phyloP scores from a whole-genome alignment of 2,797 vertebrate species.

The Rhodeus uyekii region DNA sequence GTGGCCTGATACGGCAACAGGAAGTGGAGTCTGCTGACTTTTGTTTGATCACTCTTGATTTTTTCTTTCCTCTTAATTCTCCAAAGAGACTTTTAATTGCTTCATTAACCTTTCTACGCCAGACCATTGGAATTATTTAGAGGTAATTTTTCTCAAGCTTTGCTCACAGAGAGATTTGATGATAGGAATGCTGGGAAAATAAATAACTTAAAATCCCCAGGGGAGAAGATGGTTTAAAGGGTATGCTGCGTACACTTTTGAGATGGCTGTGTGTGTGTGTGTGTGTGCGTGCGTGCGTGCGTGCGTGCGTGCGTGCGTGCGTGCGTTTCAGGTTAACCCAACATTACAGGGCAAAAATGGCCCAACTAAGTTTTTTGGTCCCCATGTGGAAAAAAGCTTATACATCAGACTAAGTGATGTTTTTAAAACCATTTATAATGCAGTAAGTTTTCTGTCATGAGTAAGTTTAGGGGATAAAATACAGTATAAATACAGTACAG shows the following conservation, averaged over 20 bases:
- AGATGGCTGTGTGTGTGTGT: neutral
- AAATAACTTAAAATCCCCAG: conserved; percentile 43
- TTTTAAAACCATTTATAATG: no score
- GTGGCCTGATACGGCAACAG: conserved; percentile 7
- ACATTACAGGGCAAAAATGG: no score
- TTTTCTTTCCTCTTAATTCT: conserved; percentile 48
- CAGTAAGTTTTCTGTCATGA: no score
- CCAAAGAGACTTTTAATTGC: conserved; percentile 63
- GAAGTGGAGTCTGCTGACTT: conserved; percentile 34
- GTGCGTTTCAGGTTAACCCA: no score
- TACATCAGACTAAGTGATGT: no score
- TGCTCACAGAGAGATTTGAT: conserved; percentile 46
- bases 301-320: no score
- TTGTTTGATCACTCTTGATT: conserved; percentile 48
- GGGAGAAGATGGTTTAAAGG: conserved; percentile 22
- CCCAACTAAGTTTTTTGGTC: no score
- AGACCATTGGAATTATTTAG: conserved; percentile 63
- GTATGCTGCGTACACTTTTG: conserved; percentile 8
- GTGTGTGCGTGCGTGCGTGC: neutral
- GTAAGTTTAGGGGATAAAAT: no score
- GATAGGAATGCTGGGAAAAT: conserved; percentile 49
- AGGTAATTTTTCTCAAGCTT: conserved; percentile 52
- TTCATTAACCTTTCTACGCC: conserved; percentile 69
- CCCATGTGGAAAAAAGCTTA: no score
- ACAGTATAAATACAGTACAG: no score